Evolutionary conservation across 2,888 invertebrate species (phyloP).

Genomic region (Folsomia candida): DNA sequence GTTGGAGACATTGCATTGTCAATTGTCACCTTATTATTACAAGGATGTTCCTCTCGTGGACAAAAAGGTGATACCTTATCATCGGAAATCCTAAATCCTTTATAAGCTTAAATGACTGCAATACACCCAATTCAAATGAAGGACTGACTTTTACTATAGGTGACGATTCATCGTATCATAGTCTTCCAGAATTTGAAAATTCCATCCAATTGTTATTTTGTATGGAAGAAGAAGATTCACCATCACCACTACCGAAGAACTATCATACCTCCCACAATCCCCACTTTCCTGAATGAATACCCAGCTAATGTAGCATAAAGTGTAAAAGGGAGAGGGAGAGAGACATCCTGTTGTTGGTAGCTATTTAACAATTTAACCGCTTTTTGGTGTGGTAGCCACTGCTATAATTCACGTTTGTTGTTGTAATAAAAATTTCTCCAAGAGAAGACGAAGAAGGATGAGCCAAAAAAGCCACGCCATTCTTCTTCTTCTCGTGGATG

Average conservation of each 20-base stretch:
- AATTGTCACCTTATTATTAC: constrained; percentile 20
- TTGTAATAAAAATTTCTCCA: not conserved
- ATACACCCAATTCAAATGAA: not conserved
- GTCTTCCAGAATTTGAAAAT: not conserved
- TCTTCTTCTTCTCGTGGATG: not conserved
- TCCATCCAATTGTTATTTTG: not conserved
- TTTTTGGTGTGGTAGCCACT: not conserved
- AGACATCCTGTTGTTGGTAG: constrained; percentile 12
- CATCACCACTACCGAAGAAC: not conserved
- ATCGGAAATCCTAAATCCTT: not conserved
- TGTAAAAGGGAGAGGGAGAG: constrained; percentile 9
- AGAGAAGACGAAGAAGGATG: not conserved
- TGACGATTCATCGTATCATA: not conserved
- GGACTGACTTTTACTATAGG: too few species aligned
- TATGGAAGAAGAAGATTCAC: not conserved
- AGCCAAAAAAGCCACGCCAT: not conserved
- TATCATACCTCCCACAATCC: not conserved
- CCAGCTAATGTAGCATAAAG: constrained; percentile 17
- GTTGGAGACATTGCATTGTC: not conserved
- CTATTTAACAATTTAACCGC: not conserved
- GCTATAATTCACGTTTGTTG: not conserved
- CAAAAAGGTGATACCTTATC: constrained; percentile 10
- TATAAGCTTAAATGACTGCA: not conserved
- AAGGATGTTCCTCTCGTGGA: not conserved
- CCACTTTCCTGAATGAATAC: constrained; percentile 7